Conservation (phyloP, 2,797 vertebrate genomes). For the Silurus lanzhouensis region DNA sequence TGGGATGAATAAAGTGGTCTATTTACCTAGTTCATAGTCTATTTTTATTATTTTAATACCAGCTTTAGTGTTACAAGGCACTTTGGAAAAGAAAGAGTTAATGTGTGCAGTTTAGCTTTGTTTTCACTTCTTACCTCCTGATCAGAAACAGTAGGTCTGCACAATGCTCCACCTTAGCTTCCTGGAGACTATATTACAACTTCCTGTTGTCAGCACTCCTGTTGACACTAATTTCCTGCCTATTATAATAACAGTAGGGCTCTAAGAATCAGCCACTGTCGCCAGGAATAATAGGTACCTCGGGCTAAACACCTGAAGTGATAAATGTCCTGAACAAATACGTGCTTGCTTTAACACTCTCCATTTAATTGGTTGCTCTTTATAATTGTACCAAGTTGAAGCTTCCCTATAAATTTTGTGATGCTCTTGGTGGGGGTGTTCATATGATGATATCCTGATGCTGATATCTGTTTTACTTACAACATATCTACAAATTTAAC, state of each 20-base stretch:
- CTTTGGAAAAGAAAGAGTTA: neutral
- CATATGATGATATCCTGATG: neutral
- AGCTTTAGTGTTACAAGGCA: neutral
- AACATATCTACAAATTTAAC: neutral
- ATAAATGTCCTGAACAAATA: conserved; percentile 30
- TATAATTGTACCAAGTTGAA: neutral
- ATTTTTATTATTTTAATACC: neutral
- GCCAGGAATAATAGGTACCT: conserved; percentile 31
- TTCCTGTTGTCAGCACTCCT: conserved; percentile 56
- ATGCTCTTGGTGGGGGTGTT: neutral
- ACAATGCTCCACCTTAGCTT: conserved; percentile 37
- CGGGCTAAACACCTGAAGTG: conserved; percentile 39
- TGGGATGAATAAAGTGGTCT: no score
- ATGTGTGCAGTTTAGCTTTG: neutral
- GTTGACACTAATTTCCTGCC: conserved; percentile 45
- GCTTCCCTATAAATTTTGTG: neutral
- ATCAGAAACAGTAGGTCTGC: conserved; percentile 45
- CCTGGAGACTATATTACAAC: conserved; percentile 50
- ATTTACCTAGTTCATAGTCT: neutral
- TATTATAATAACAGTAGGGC: conserved; percentile 36
- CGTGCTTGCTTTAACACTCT: neutral
- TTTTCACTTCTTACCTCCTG: conserved; percentile 22
- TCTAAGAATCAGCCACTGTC: conserved; percentile 3
- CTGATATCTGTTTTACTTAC: neutral
- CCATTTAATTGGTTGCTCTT: neutral